Evolutionary conservation across 2,888 invertebrate species (phyloP), one percentile per base, ranked within the genome.

Genomic region (Campoplex nolae): DNA sequence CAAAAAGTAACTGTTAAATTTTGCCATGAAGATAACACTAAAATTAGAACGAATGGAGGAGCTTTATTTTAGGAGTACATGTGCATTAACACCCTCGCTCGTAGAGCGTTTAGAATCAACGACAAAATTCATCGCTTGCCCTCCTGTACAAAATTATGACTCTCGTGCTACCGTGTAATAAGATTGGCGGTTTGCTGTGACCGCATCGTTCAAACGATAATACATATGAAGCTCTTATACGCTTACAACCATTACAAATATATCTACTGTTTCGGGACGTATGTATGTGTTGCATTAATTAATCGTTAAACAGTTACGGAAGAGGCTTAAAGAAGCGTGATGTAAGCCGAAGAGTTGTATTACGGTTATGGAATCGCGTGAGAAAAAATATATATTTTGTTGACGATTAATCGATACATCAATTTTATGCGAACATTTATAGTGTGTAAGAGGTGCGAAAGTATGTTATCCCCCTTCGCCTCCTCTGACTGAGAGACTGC

Each of bases 161-260:
- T 62, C 62, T 62, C 62, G 80, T 74, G 74, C 73, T 80, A 75
- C 70, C 67, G 58, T 51, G 62, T 38, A 84, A 84, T 84, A 84
- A 73, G 78, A 84, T 84, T 78, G 78, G 73, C 65, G 73, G 67
- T 84, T 58, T 54, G 78, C 83, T 38, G 45, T 28, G 67, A 84
- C 78, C 83, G 78, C 83, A 84, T 84, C 78, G 83, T 83, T 77
- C 67, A 42, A 32, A 74, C 74, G 42, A 62, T 65, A 74, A 74
- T 73, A 58, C 51, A 58, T 23, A 23, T 28, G 67, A 56, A 51
- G 75, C 45, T 67, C 77, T 58, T 32, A 23, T 23, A 78, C 42
- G 28, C 28, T 42, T 4, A n/a, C 67, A 3, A 42, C 67, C n/a
- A 38, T n/a, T 38, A 6, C 38, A 32, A 28, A 62, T 62, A 32